Conservation (phyloP, 2,888 invertebrate genomes). For the Diabrotica balteata region DNA sequence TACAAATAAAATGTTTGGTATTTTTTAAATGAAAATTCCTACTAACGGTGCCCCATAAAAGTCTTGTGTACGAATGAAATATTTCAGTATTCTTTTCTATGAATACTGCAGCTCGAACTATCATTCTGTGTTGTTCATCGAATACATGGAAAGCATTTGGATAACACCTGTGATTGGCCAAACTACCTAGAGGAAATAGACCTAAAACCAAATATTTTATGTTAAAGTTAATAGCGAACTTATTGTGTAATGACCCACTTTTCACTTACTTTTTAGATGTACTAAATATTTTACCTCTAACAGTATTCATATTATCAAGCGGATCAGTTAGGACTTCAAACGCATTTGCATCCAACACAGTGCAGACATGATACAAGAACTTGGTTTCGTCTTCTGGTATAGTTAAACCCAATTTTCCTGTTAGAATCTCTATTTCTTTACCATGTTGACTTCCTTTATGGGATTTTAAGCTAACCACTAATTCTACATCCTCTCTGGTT, state of each 20-base stretch:
- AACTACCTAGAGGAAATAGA: constrained; percentile 70
- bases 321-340: constrained; percentile 66
- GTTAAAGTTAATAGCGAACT: not conserved
- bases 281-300: constrained; percentile 51
- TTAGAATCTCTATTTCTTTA: constrained; percentile 66
- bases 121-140: constrained; percentile 66
- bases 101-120: constrained; percentile 66
- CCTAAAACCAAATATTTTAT: constrained; percentile 54
- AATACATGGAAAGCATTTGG: constrained; percentile 73
- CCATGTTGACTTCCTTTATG: constrained; percentile 66
- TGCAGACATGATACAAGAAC: constrained; percentile 67
- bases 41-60: constrained; percentile 73
- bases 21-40: constrained; percentile 68
- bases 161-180: constrained; percentile 74
- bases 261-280: not conserved
- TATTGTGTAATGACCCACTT: too few species aligned
- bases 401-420: constrained; percentile 60
- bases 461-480: constrained; percentile 64
- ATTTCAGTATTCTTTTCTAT: constrained; percentile 70
- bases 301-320: constrained; percentile 58
- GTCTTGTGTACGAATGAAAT: constrained; percentile 70
- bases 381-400: constrained; percentile 66
- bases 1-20: constrained; percentile 75
- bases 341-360: constrained; percentile 72
- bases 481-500: constrained; percentile 60